Percentiles rank a stretch among this genome's conserved stretches.
Conservation (phyloP, 1,140 invertebrate species). For the Lucilia sericata region DNA sequence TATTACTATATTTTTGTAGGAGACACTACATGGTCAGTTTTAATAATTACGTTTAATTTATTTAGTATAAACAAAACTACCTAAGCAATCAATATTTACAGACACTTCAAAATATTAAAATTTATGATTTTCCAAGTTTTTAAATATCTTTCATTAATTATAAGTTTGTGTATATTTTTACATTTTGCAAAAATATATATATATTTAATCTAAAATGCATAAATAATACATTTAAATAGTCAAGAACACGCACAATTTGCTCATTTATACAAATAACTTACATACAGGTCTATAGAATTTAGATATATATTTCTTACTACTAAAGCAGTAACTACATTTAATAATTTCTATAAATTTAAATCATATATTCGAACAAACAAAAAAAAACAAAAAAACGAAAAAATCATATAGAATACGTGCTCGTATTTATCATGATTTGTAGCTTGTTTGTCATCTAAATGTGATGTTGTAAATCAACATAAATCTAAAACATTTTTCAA, state of each 20-base stretch:
- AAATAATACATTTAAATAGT: conserved; percentile 9
- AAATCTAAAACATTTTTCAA: conserved; percentile 42
- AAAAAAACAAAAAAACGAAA: background rate
- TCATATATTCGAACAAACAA: no score
- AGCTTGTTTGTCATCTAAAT: conserved; percentile 43
- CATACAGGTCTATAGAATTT: no score
- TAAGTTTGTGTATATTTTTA: background rate
- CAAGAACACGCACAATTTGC: conserved; percentile 23
- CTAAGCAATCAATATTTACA: background rate
- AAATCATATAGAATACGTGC: background rate
- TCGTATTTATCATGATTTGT: conserved; percentile 37
- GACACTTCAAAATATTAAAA: background rate
- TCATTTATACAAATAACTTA: background rate
- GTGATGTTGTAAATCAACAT: conserved; percentile 39
- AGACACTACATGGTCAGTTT: conserved; percentile 1
- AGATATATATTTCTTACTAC: no score
- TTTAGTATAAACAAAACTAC: background rate
- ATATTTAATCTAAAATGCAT: background rate
- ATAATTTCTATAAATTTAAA: no score
- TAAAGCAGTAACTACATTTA: no score
- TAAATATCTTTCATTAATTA: conserved; percentile 12
- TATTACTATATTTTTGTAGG: background rate
- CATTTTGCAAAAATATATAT: background rate
- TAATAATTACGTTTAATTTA: background rate
- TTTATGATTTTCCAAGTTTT: background rate